Base-by-base conservation (phyloP, 2,888 invertebrate species). In the Chrysomela aeneicollis region DNA sequence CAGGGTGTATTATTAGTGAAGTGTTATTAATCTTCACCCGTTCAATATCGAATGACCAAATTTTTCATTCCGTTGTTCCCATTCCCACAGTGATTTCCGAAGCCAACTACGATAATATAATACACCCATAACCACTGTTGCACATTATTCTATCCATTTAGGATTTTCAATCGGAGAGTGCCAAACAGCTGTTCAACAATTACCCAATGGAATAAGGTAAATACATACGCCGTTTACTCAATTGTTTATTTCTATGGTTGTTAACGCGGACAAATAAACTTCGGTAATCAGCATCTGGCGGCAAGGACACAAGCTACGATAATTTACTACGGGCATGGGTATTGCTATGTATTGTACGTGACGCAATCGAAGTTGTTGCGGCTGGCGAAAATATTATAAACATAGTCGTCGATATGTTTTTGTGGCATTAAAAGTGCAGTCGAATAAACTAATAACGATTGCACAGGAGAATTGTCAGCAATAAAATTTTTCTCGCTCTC, bases 181-280 rank as follows among this genome's bases (percentile, higher is more conserved):
- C 42, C 15, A 15, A 9, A 37, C 55, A 46, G 15, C 46, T 8
- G 17, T 26, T 9, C 42, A 10, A 22, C 22, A 46, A 42, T 37
- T 55, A 46, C 55, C 55, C 46, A 55, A 46, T 46, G 26, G 19
- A 26, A 19, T n/a, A 21, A 42, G 42, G 42, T 42, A 55, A 46
- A 46, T 22, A 46, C n/a, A 10, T 42, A 46, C 55, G 22, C 15
- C 46, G 42, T 49, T 57, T 54, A 17, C 53, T 53, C 53, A 17
- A 46, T 46, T 57, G 55, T 57, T 57, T 57, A 46, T 57, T 57
- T 57, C 26, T 22, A 22, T 57, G 37, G 19, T 46, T 26, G 55
- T 57, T 57, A 46, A 46, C 17, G 21, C 46, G 55, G 22, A 22
- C 46, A 46, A 57, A 57, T 57, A 46, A 42, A 57, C 37, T 57